phyloP scores from a whole-genome alignment of 64 coral and sea anemone species.

The Dendrophyllia cribrosa region DNA sequence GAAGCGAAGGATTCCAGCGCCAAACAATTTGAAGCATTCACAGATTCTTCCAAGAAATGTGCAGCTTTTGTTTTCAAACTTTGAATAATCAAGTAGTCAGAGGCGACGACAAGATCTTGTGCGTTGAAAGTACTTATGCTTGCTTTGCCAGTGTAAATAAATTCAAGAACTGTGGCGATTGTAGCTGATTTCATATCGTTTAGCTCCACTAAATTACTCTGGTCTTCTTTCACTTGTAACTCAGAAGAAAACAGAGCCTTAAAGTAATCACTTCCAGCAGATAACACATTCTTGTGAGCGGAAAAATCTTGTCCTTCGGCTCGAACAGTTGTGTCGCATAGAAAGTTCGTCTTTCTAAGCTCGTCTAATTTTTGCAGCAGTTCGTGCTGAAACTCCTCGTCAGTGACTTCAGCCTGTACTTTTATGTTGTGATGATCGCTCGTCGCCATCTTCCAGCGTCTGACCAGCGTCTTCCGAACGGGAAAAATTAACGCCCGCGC shows the following conservation, averaged over 20 bases:
- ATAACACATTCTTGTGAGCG: constrained; percentile 36
- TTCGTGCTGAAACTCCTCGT: background rate
- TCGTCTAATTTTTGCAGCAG: background rate
- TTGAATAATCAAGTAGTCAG: constrained; percentile 73
- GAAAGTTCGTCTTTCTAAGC: background rate
- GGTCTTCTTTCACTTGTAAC: constrained; percentile 40
- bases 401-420: background rate
- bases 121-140: constrained; percentile 7
- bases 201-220: constrained; percentile 11
- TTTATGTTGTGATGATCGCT: background rate
- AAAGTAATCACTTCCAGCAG: constrained; percentile 44
- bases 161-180: constrained; percentile 28
- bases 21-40: constrained; percentile 44
- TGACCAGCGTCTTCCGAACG: too few relatives aligned
- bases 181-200: constrained; percentile 4
- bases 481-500: too few relatives aligned
- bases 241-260: constrained; percentile 58
- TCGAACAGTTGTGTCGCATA: background rate
- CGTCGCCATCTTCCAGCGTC: too few relatives aligned
- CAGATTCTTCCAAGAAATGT: background rate
- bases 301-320: background rate
- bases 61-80: constrained; percentile 56
- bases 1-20: constrained; percentile 35
- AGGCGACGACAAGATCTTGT: constrained; percentile 36
- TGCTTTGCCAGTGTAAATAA: constrained; percentile 63